These are phyloP conservation scores for Homalodisca vitripennis DNA, from an alignment of 1,140 invertebrate species.

Conservation along the genomic window DNA sequence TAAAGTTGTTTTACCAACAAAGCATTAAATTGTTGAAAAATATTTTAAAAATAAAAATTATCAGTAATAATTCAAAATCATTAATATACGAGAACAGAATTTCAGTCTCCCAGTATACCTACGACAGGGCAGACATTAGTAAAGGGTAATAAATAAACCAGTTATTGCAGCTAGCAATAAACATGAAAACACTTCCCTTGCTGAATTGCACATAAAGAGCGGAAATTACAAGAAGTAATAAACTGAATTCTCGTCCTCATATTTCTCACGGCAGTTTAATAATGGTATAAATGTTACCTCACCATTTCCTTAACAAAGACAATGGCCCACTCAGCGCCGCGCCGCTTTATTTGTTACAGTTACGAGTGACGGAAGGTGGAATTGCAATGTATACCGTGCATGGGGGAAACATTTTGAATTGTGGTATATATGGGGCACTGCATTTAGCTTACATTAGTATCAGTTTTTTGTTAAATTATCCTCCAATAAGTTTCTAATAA, in stretches of 20 bases:
- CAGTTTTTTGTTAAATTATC: no score
- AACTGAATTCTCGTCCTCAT: not conserved
- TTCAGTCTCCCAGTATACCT: not conserved
- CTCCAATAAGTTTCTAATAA: no score
- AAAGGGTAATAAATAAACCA: not conserved
- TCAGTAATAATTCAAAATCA: not conserved
- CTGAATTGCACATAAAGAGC: constrained; percentile 10
- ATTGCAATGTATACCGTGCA: no score
- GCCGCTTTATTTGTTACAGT: no score
- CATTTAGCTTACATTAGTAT: no score
- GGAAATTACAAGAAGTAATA: constrained; percentile 16
- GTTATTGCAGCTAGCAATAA: constrained; percentile 15
- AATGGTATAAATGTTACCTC: constrained; percentile 4
- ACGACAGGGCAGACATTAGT: not conserved
- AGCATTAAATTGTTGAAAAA: not conserved
- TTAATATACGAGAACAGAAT: not conserved
- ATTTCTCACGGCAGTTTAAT: not conserved
- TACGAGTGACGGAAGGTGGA: no score
- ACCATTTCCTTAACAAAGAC: not conserved
- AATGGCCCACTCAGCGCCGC: no score
- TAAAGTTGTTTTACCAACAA: not conserved
- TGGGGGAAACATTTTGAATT: no score
- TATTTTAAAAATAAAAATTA: not conserved
- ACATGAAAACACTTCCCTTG: constrained; percentile 13
- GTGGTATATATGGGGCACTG: no score